Evolutionary conservation across 2,113 vertebrate genomes (phyloP), one percentile per base, ranked within the genome.

Genomic region (Oncorhynchus tshawytscha): DNA sequence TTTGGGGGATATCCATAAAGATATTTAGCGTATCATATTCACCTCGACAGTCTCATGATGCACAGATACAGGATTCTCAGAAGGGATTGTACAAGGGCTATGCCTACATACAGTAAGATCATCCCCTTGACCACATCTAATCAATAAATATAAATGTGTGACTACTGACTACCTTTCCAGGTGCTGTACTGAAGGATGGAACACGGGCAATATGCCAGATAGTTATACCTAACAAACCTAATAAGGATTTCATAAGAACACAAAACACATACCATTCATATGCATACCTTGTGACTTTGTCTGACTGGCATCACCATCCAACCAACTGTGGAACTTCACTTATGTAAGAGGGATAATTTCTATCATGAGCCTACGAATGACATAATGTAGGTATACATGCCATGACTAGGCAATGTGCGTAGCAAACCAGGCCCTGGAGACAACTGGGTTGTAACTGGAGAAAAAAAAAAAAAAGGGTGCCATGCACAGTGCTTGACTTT

Each of bases 361-460:
- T 73, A 29, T n/a, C 59, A 73, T 82, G 78, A 54, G 51, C 51
- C 51, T 54, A 54, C 6, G 15, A 12, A 54, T 15, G 16, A 57
- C 59, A 73, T 71, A 79, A 82, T 29, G 31, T 27, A 29, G 22
- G 29, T 31, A 77, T 27, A 45, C 59, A 34, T 18, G 34, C 31
- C 16, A 4, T 20, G 31, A n/a, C 13, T 34, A 34, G 31, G 31
- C 31, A 34, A 34, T 34, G 31, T 34, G 31, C 31, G 31, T 7
- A 34, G 31, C 31, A 34, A 34, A 34, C 31, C 31, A 34, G 6
- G 6, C 31, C 31, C 31, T 34, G 6, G 5, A 34, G 31, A 34
- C 31, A 34, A 34, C 31, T 7, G 31, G 6, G 31, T 7, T 34
- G 31, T 34, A 34, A 34, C 31, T 34, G 31, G 31, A 31, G 31